phyloP scores from a whole-genome alignment of 2,888 invertebrate species.

The Cryptus viduatorius region DNA sequence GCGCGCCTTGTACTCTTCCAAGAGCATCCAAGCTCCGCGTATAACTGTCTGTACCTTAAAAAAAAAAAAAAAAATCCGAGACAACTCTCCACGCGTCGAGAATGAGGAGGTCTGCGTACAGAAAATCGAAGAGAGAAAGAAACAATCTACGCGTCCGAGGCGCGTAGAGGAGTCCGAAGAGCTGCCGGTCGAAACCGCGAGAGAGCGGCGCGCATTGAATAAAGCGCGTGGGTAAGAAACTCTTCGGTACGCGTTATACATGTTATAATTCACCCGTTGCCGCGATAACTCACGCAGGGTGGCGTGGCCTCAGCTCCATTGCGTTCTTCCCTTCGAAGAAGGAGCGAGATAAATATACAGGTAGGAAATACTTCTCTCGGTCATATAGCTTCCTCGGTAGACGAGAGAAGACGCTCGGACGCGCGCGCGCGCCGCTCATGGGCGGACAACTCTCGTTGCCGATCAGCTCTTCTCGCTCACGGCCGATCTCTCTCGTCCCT shows the following conservation, averaged over 20 bases:
- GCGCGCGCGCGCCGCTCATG: slow-evolving; percentile 69
- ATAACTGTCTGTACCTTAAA: background rate
- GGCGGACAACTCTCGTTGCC: slow-evolving; percentile 76
- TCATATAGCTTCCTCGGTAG: slow-evolving; percentile 79
- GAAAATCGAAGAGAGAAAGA: slow-evolving; percentile 10
- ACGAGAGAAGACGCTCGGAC: slow-evolving; percentile 65
- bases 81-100: slow-evolving; percentile 25
- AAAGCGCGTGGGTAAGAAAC: slow-evolving; percentile 64
- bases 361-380: slow-evolving; percentile 19
- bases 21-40: too few relatives aligned
- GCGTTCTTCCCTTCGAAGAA: slow-evolving; percentile 33
- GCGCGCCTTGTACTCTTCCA: background rate
- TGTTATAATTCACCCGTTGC: slow-evolving; percentile 82
- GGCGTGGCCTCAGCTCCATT: slow-evolving; percentile 55
- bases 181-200: slow-evolving; percentile 39
- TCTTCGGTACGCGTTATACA: slow-evolving; percentile 80
- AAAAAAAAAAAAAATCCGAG: background rate
- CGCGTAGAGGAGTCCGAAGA: slow-evolving; percentile 17
- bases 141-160: slow-evolving; percentile 2
- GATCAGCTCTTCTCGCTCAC: slow-evolving; percentile 74
- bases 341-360: slow-evolving; percentile 18
- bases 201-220: slow-evolving; percentile 61
- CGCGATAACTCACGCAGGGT: slow-evolving; percentile 80
- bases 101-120: background rate
- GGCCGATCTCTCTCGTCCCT: slow-evolving; percentile 66